Conservation (phyloP, 2,888 invertebrate species). For the Megamerina dolium region DNA sequence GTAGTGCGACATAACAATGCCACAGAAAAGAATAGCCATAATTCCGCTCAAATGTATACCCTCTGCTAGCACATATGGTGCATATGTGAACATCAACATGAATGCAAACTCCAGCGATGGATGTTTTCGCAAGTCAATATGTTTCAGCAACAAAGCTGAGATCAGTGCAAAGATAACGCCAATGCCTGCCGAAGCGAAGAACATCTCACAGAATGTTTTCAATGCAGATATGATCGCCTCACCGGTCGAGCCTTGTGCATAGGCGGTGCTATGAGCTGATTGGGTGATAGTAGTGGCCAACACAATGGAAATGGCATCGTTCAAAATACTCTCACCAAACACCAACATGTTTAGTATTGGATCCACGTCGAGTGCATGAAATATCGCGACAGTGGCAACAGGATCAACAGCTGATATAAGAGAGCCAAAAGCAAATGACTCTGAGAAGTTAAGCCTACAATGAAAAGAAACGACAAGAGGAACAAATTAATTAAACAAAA, state of each 20-base stretch:
- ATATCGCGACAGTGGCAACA: conserved; percentile 97
- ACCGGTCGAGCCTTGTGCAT: conserved; percentile 57
- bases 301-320: conserved; percentile 98
- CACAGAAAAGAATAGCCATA: conserved; percentile 98
- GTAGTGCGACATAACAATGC: conserved; percentile 99
- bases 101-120: conserved; percentile 97
- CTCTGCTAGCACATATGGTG: conserved; percentile 96
- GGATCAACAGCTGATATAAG: conserved; percentile 97
- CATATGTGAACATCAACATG: conserved; percentile 97
- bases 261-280: conserved; percentile 59
- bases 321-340: conserved; percentile 76
- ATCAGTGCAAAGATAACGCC: conserved; percentile 91
- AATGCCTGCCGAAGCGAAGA: conserved; percentile 96
- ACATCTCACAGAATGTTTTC: conserved; percentile 90
- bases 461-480: background rate
- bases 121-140: conserved; percentile 92
- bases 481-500: conserved; percentile 50
- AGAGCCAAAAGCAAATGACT: conserved; percentile 98
- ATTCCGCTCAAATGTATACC: conserved; percentile 94
- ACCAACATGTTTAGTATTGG: conserved; percentile 99
- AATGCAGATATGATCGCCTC: conserved; percentile 85
- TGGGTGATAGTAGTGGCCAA: conserved; percentile 83
- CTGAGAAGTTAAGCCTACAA: conserved; percentile 85
- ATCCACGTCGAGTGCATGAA: conserved; percentile 95
- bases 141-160: conserved; percentile 87